These are phyloP conservation scores for Serrognathus titanus DNA, from an alignment of 2,888 invertebrate genomes.

Conservation along the genomic window DNA sequence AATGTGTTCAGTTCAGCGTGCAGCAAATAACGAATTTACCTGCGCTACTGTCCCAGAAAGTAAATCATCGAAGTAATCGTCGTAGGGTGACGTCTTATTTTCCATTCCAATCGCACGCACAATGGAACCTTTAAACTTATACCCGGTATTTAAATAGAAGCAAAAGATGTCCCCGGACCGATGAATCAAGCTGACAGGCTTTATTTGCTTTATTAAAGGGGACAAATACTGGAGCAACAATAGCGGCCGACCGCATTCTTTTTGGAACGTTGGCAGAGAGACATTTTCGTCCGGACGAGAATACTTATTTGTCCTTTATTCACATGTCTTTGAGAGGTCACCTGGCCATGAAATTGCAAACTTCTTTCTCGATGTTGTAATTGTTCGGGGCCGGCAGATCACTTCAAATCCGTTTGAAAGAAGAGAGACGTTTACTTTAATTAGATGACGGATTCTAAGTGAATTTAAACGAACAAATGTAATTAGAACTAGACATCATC, in stretches of 20 bases:
- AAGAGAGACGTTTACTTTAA: neutral
- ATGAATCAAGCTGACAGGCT: conserved; percentile 19
- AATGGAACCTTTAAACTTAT: conserved; percentile 7
- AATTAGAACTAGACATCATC: too few relatives aligned
- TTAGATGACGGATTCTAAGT: neutral
- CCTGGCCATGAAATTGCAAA: conserved; percentile 35
- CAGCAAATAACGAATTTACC: too few relatives aligned
- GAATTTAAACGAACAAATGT: too few relatives aligned
- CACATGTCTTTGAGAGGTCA: conserved; percentile 26
- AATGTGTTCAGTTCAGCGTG: too few relatives aligned
- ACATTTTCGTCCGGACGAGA: conserved; percentile 5
- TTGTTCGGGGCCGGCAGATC: conserved; percentile 8
- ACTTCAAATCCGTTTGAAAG: neutral
- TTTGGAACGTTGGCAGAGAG: conserved; percentile 3
- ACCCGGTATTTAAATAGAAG: conserved; percentile 3
- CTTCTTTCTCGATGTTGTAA: conserved; percentile 15
- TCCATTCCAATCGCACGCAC: conserved; percentile 12
- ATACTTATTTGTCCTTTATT: conserved; percentile 23
- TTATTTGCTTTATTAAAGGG: conserved; percentile 15
- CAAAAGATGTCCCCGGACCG: neutral
- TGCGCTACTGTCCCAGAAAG: too few relatives aligned
- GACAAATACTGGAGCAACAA: conserved; percentile 16
- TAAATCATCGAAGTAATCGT: too few relatives aligned
- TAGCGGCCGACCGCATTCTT: conserved; percentile 14
- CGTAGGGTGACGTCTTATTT: conserved; percentile 12